phyloP scores from a whole-genome alignment of 2,888 invertebrate species.

The Eudasyphora cyanicolor region DNA sequence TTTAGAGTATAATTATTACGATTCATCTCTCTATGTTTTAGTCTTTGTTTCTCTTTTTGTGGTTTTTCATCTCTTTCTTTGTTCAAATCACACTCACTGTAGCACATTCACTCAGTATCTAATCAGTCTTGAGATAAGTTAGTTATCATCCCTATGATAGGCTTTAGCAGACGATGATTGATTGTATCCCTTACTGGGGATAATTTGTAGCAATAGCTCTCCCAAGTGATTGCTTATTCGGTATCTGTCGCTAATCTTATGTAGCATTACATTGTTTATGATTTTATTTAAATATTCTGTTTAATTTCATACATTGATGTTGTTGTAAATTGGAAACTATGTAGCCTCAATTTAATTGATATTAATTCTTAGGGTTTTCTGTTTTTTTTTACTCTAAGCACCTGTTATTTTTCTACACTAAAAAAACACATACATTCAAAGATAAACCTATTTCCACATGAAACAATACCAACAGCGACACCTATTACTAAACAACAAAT shows the following conservation, averaged over 20 bases:
- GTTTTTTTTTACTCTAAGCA: not conserved
- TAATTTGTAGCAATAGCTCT: constrained; percentile 43
- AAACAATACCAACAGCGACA: not conserved
- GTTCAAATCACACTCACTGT: not conserved
- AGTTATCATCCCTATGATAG: not conserved
- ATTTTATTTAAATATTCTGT: not conserved
- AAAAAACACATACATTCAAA: not conserved
- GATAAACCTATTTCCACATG: not conserved
- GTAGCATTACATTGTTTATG: constrained; percentile 50
- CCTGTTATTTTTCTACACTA: not conserved
- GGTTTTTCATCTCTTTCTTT: not conserved
- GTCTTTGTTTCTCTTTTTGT: not conserved
- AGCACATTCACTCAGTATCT: not conserved
- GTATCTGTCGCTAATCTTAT: constrained; percentile 46
- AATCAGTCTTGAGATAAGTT: not conserved
- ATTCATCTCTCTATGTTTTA: not conserved
- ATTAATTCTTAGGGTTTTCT: not conserved
- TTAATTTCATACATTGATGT: constrained; percentile 43
- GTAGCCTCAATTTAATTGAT: constrained; percentile 30
- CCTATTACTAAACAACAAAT: too few relatives aligned
- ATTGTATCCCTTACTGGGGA: not conserved
- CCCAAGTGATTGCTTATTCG: constrained; percentile 38
- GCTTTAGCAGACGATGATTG: not conserved
- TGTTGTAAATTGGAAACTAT: constrained; percentile 39
- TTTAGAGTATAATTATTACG: not conserved